Evolutionary conservation across 2,888 invertebrate species (phyloP), one percentile per base, ranked within the genome.

Genomic region (Andrena bicolor): DNA sequence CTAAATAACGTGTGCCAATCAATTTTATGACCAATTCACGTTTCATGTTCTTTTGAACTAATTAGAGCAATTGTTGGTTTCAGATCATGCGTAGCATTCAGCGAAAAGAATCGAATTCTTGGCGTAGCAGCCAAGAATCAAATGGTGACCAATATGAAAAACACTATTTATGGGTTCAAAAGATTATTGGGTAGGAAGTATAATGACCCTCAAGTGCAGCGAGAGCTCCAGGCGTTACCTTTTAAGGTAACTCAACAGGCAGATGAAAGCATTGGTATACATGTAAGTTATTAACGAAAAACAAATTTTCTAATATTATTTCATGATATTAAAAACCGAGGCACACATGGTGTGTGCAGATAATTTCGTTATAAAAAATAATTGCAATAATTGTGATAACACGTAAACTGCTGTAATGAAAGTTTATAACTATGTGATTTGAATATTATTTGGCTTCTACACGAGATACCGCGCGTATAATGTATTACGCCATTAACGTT

Each of bases 41-140:
- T 53, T 2, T 53, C 26, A 48, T 13, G 53, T 5, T 5, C 35
- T 13, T 16, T 41, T 28, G 8, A 35, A 65, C 20, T 76, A 70
- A 65, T 66, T 2, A 2, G 4, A 13, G 23, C 23, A n/a, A 51
- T 26, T 66, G 3, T 74, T 60, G 0, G 30, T 85, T 78, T 20
- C 94, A 99, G 99, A 95, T 96, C 99, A 95, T 99, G 96, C 95
- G 97, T 99, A 74, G 99, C 99, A 28, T 99, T 99, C 95, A 98
- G 98, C 91, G 97, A 97, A 84, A 98, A 97, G 94, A 98, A 97
- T 93, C 96, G 99, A 90, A 97, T 98, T 91, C 96, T 99, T 94
- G 99, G 99, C 77, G 98, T 98, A 53, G 98, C 99, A 61, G 99
- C 99, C 79, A 99, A 98, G 94, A 99, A 99, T 93, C 99, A 99